A percentile compares a stretch with the other conserved stretches of the same genome.
Conservation (phyloP, 2,113 vertebrate genomes). For the Myrmecophaga tridactyla region DNA sequence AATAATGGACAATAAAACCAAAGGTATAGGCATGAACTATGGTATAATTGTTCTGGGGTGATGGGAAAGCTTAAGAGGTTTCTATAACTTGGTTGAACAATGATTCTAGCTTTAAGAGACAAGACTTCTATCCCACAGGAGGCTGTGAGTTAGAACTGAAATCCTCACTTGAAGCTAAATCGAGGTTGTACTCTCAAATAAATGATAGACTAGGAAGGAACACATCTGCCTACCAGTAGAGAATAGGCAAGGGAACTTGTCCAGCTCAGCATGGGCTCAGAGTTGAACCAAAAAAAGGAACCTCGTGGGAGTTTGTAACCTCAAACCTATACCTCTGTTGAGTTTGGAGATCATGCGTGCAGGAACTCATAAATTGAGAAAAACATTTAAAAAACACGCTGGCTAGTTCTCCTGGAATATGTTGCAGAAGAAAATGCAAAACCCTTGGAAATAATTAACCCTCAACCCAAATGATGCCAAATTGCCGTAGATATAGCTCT, state of each 20-base stretch:
- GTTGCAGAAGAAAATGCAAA: constrained; percentile 21
- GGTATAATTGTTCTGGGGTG: not conserved
- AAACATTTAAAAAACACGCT: not conserved
- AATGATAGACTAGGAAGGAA: not conserved
- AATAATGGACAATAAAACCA: not conserved
- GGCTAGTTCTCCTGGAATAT: not conserved
- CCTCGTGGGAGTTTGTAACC: not conserved
- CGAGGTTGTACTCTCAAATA: not conserved
- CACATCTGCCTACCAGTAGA: not conserved
- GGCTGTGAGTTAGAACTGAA: constrained; percentile 3
- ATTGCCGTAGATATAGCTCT: not conserved
- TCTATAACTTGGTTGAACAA: not conserved
- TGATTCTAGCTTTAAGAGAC: not conserved
- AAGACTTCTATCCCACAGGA: not conserved
- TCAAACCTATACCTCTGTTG: not conserved
- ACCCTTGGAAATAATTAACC: not conserved
- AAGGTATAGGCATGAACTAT: not conserved
- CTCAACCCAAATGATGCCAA: not conserved
- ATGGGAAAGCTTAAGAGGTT: not conserved
- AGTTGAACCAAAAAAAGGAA: not conserved
- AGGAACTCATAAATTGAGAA: not conserved
- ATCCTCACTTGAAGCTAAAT: not conserved
- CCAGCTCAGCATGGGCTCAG: not conserved
- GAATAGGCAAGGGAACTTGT: not conserved
- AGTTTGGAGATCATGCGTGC: not conserved